Conservation (phyloP, 92 coral and sea anemone species). For the Phymanthus crucifer region DNA sequence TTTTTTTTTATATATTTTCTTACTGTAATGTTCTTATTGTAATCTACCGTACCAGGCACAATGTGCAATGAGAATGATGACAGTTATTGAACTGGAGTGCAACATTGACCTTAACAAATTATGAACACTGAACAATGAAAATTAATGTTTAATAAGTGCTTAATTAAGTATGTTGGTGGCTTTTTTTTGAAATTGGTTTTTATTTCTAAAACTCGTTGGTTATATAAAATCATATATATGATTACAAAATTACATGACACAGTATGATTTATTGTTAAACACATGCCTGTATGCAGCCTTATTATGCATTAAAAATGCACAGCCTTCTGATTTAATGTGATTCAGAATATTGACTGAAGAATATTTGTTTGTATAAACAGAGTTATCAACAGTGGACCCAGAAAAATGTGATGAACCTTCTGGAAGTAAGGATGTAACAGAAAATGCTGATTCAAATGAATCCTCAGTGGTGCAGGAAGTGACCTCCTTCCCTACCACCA, state of each 20-base stretch:
- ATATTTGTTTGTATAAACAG: constrained; percentile 4
- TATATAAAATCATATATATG: neutral
- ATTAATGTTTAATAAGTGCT: neutral
- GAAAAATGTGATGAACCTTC: constrained; percentile 19
- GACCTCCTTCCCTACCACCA: constrained; percentile 27
- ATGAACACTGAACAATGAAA: neutral
- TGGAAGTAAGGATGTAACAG: constrained; percentile 21
- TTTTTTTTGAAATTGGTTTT: neutral
- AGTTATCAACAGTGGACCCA: constrained; percentile 13
- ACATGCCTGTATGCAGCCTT: too few species aligned
- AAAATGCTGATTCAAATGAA: constrained; percentile 24
- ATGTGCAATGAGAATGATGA: neutral
- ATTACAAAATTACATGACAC: constrained; percentile 6
- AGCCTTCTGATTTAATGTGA: neutral
- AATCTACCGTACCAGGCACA: neutral
- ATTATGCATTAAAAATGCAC: neutral
- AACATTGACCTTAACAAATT: constrained; percentile 5
- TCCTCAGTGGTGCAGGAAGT: constrained; percentile 24
- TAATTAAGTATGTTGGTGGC: neutral
- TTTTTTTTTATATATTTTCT: neutral
- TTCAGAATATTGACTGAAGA: constrained; percentile 11
- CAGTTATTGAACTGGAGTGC: constrained; percentile 9
- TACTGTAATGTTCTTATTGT: constrained; percentile 7
- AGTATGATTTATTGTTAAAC: neutral
- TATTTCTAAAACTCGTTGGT: too few species aligned